phyloP scores from a whole-genome alignment of 2,113 vertebrate genomes.

The Sterrhoptilus dennistouni region DNA sequence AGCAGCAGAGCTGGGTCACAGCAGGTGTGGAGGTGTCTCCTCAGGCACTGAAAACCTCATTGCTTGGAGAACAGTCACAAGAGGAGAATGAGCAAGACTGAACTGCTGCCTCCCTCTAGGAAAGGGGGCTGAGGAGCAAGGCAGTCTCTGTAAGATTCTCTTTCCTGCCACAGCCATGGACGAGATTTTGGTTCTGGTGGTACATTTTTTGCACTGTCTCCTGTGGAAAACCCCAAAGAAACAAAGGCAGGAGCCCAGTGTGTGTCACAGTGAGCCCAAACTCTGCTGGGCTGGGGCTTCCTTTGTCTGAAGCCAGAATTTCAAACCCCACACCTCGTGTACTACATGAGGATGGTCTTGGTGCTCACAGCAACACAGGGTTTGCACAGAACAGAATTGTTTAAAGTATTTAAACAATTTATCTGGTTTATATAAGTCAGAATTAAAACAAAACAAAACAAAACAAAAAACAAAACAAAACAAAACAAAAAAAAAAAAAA shows the following conservation, averaged over 20 bases:
- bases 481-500: no score
- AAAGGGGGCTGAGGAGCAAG: not conserved
- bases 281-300: not conserved
- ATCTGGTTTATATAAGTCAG: not conserved
- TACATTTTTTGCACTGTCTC: accelerated
- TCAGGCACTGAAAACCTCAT: not conserved
- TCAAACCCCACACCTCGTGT: accelerated
- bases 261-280: accelerated
- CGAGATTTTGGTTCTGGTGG: accelerated
- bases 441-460: no score
- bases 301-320: accelerated
- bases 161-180: not conserved
- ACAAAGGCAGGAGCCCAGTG: not conserved
- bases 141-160: not conserved
- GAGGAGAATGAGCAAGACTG: not conserved
- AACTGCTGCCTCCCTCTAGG: not conserved
- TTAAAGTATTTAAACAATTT: not conserved
- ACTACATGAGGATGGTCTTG: accelerated
- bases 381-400: not conserved
- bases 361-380: accelerated
- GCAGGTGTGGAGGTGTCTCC: not conserved
- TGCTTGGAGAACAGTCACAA: not conserved
- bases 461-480: no score
- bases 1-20: not conserved
- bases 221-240: not conserved